A percentile compares a stretch with the other conserved stretches of the same genome.
Conservation (phyloP, 2,797 vertebrate species). For the Lepidocolaptes lacrymiger region DNA sequence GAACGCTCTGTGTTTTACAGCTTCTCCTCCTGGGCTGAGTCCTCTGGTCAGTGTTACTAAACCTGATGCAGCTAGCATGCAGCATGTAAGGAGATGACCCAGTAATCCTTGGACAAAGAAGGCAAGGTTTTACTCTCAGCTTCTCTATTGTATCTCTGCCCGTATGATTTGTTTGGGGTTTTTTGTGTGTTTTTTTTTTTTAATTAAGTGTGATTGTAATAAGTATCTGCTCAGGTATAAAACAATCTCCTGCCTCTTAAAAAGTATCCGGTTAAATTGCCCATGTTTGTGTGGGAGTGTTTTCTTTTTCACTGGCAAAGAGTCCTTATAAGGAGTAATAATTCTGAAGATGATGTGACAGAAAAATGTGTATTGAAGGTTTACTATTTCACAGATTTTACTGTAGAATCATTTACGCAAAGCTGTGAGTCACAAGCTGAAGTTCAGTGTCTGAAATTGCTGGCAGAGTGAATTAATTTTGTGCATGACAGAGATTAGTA, state of each 20-base stretch:
- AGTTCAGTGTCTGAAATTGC: background rate
- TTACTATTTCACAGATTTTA: slow-evolving; percentile 58
- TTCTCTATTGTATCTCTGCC: background rate
- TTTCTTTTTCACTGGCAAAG: background rate
- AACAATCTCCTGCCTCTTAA: slow-evolving; percentile 9
- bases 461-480: slow-evolving; percentile 62
- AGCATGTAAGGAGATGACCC: background rate
- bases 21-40: background rate
- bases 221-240: slow-evolving; percentile 12
- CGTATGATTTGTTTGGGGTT: background rate
- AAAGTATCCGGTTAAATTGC: background rate
- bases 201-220: background rate
- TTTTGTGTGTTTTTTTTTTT: background rate
- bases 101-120: background rate
- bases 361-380: slow-evolving; percentile 31
- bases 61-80: rapidly evolving
- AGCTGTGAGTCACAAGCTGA: slow-evolving; percentile 57
- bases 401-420: slow-evolving; percentile 63
- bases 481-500: slow-evolving; percentile 54
- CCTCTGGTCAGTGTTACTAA: background rate
- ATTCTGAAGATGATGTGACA: slow-evolving; percentile 5
- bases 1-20: background rate
- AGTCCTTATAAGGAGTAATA: slow-evolving; percentile 63
- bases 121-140: background rate
- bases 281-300: background rate